Base-by-base conservation (phyloP, 2,113 vertebrate species). In the Callipepla californica region DNA sequence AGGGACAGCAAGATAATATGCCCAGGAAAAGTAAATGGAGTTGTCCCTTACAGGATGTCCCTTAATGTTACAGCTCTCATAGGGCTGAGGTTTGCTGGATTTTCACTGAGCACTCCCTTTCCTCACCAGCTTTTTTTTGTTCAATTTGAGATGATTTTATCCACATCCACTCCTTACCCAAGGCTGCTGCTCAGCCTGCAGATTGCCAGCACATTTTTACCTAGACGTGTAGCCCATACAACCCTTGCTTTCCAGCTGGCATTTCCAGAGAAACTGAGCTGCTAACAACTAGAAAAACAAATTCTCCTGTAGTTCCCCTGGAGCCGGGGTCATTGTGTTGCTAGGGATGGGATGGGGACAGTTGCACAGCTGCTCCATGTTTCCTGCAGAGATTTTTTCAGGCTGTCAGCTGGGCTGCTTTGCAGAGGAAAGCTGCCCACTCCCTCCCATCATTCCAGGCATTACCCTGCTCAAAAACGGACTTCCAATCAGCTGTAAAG, bases 241-340 rank as follows among this genome's bases (percentile, higher is more conserved):
- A 18, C 21, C 80, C 69, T 59, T 61, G 77, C 86, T 94, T 79
- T 48, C 74, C 94, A 94, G 66, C 82, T 94, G 94, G 48, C 83
- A 48, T 40, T 65, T 78, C 73, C 84, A 80, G 74, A 87, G 92
- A 94, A 94, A 85, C 62, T 10, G 0, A 85, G 61, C 72, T 0
- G 1, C 72, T 55, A 78, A 95, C 91, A 92, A 70, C 88, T 73
- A 87, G 5, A 0, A 81, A 42, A 81, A 80, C 58, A 63, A 61
- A 90, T 66, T 45, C 82, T 77, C 67, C 17, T 5, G 34, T 62
- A 63, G 8, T 69, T 94, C 86, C 83, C 69, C 69, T 16, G 67
- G 77, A 84, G 57, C 51, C 76, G 92, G 86, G 80, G 82, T 78
- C 83, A 67, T 75, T 16, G 0, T 65, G 77, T 94, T 89, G 65